A percentile compares a stretch with the other conserved stretches of the same genome.
These are phyloP conservation scores for Minunthozetes semirufus DNA, from an alignment of 2,888 invertebrate species.

Conservation along the genomic window DNA sequence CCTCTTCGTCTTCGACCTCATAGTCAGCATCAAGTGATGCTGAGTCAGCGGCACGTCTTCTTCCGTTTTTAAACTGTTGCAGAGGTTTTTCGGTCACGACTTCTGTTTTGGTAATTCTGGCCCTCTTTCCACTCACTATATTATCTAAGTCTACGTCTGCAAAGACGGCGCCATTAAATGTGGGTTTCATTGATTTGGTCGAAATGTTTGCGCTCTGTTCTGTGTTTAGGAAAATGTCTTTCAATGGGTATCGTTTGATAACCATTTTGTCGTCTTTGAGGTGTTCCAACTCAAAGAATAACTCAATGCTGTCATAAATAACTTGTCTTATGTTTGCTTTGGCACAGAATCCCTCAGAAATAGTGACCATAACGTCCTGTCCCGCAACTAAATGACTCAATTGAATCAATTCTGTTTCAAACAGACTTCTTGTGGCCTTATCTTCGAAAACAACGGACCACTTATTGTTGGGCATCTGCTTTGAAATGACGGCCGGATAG, in stretches of 20 bases:
- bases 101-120: not conserved
- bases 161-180: slow-evolving; percentile 31
- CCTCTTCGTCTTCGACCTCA: not conserved
- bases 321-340: slow-evolving; percentile 25
- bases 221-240: slow-evolving; percentile 34
- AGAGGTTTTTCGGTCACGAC: not conserved
- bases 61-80: not conserved
- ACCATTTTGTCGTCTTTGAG: slow-evolving; percentile 11
- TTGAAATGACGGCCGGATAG: slow-evolving; percentile 40
- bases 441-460: slow-evolving; percentile 38
- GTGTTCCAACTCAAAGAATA: slow-evolving; percentile 22
- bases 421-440: slow-evolving; percentile 26
- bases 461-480: slow-evolving; percentile 32
- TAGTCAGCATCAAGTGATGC: not conserved
- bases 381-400: slow-evolving; percentile 13
- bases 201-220: slow-evolving; percentile 29
- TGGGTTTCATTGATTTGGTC: slow-evolving; percentile 22
- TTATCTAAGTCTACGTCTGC: slow-evolving; percentile 38
- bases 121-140: slow-evolving; percentile 35
- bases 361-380: slow-evolving; percentile 37
- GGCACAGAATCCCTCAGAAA: slow-evolving; percentile 35
- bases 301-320: not conserved
- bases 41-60: not conserved
- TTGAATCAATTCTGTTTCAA: slow-evolving; percentile 35
- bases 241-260: slow-evolving; percentile 23